phyloP scores from a whole-genome alignment of 2,797 vertebrate genomes.

The Protonibea diacanthus region DNA sequence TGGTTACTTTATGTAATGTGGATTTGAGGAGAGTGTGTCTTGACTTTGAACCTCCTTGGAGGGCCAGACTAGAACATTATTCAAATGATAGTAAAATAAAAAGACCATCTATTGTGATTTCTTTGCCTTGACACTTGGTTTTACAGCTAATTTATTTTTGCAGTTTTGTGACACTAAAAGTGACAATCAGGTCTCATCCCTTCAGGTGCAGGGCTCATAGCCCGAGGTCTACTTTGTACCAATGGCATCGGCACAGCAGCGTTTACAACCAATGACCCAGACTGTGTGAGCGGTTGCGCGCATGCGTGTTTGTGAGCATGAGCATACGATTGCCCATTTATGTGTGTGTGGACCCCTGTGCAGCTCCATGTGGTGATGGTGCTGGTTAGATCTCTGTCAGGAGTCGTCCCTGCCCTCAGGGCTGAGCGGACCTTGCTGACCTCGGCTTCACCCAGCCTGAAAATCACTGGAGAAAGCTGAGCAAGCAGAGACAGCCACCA shows the following conservation, averaged over 20 bases:
- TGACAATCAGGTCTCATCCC: neutral
- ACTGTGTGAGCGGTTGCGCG: neutral
- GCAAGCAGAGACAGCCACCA: conserved; percentile 31
- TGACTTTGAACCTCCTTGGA: neutral
- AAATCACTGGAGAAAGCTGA: conserved; percentile 45
- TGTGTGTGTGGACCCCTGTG: neutral
- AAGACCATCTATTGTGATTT: neutral
- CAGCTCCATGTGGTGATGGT: neutral
- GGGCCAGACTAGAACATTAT: too few relatives aligned
- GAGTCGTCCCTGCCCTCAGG: conserved; percentile 41
- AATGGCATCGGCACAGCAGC: conserved; percentile 7
- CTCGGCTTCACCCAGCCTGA: neutral
- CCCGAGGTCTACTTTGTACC: conserved; percentile 12
- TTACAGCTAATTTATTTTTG: neutral
- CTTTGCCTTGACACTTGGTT: neutral
- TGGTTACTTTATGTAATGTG: neutral
- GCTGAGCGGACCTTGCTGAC: conserved; percentile 33
- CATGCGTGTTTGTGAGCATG: neutral
- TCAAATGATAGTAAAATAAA: neutral
- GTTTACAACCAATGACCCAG: conserved; percentile 1
- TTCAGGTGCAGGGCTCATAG: neutral
- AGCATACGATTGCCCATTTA: neutral
- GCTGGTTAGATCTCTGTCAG: conserved; percentile 27
- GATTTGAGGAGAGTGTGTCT: neutral
- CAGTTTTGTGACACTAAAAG: neutral